Base-by-base conservation (phyloP, 2,797 vertebrate genomes). In the Periophthalmus magnuspinnatus region DNA sequence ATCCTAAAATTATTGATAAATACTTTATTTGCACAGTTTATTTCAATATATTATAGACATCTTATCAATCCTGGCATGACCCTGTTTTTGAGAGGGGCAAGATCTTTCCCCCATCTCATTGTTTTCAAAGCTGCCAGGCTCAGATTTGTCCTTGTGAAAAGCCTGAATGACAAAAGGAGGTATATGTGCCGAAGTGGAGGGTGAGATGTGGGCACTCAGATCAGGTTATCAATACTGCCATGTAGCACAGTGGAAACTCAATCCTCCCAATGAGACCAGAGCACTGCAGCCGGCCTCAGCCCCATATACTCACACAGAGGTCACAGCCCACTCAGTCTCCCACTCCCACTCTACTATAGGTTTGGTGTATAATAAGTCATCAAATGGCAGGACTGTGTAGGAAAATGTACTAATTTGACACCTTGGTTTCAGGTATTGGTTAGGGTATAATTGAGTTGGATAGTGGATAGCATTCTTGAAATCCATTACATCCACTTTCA, bases 241-340 rank as follows among this genome's bases (percentile, higher is more conserved):
- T 70, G 77, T 74, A 86, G 77, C 74, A 69, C 81, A 74, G 83
- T 66, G 76, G 91, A 86, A 92, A 93, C 82, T 79, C 82, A 75
- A 85, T 88, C 91, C 84, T 82, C 90, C 90, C 92, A 84, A 41
- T 36, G 90, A 90, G 88, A 86, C 78, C 54, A 3, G 5, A 59
- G 78, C 77, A 79, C 86, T 75, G 82, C 85, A 85, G 81, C 81
- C 75, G 81, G 81, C 82, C 82, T 16, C 67, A 81, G 60, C 80
- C 86, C 54, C 69, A 77, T 32, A 7, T 56, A 67, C 45, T 62
- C 34, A 70, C 69, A 81, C 82, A 83, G 77, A 88, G 88, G 88
- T 88, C 88, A 87, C 62, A 68, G 21, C 72, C 62, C 56, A n/a
- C 67, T 38, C 34, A 28, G 68, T 79, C 67, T 65, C 68, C 70